phyloP scores from a whole-genome alignment of 2,113 vertebrate genomes.

The Pogonocichla stellata region DNA sequence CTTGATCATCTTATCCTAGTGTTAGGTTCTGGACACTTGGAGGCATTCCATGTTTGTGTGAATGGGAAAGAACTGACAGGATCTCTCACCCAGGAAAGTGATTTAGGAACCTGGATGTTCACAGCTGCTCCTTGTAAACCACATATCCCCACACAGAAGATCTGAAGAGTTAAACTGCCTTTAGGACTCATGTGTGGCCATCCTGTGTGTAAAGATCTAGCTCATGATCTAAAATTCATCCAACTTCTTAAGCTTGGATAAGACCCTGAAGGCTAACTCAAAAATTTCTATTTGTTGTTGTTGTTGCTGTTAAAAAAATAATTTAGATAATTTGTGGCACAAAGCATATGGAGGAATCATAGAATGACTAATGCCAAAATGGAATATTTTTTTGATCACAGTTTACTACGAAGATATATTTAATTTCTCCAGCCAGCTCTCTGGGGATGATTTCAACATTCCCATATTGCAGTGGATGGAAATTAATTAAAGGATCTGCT shows the following conservation, averaged over 20 bases:
- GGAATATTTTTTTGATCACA: background rate
- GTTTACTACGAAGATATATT: background rate
- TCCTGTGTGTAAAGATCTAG: background rate
- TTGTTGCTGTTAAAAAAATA: background rate
- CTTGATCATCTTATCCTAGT: background rate
- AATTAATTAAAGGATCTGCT: background rate
- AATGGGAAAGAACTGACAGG: accelerated
- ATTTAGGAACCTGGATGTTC: background rate
- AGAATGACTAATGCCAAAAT: background rate
- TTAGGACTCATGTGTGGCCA: background rate
- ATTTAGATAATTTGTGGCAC: background rate
- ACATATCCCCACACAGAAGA: accelerated
- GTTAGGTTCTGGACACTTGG: accelerated
- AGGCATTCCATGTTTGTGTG: background rate
- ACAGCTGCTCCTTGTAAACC: background rate
- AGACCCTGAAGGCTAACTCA: background rate
- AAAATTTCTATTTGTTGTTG: background rate
- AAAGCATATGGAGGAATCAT: background rate
- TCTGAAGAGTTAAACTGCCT: background rate
- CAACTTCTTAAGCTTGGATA: background rate
- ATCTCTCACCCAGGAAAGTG: background rate
- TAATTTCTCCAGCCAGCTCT: background rate
- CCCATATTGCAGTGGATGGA: background rate
- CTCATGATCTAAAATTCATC: background rate
- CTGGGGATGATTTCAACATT: background rate